Base-by-base conservation (phyloP, 2,888 invertebrate species). In the Drosophila colorata region DNA sequence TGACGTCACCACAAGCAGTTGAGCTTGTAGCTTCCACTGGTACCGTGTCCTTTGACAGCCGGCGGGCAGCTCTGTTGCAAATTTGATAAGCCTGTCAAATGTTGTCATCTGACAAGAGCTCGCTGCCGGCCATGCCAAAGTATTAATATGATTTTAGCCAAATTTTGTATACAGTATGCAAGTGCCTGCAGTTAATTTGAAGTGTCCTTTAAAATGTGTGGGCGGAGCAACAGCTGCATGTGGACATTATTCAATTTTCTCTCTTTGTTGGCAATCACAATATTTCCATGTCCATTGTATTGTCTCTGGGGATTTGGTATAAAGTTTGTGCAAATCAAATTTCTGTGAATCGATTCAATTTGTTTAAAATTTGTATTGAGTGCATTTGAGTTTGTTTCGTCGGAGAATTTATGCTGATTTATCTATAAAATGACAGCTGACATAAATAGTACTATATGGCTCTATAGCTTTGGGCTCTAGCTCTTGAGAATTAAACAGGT, bases 1-100 rank as follows among this genome's bases (percentile, higher is more conserved):
- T 87, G 82, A 84, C 82, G 87, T 82, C 87, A 82, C 81, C 28
- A 37, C 49, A 25, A 52, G 44, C 55, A 44, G 51, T 56, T 20
- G 14, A 31, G 59, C 47, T 59, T 55, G 40, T 18, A 8, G 16
- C 40, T 20, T 37, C n/a, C 16, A n/a, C 11, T 16, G 3, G 18
- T 13, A 4, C 14, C 38, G 7, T 46, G 35, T 65, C 14, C 49
- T 57, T 11, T 31, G 38, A 0, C 13, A 9, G 49, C 65, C 53
- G 18, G 13, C 25, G 25, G 37, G 41, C 23, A 9, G 20, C 43
- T 18, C 38, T 49, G 71, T 31, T 63, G 76, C 20, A 44, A 69
- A 58, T 52, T 70, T 68, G 69, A 80, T 69, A 69, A 78, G 78
- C 60, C 33, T 52, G 43, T 44, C 53, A 60, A 60, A 51, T 63